Evolutionary conservation across 30 jellyfish, hydroid and myxozoan species (phyloP), one percentile per base, ranked within the genome.

Genomic region (Chrysaora quinquecirrha): DNA sequence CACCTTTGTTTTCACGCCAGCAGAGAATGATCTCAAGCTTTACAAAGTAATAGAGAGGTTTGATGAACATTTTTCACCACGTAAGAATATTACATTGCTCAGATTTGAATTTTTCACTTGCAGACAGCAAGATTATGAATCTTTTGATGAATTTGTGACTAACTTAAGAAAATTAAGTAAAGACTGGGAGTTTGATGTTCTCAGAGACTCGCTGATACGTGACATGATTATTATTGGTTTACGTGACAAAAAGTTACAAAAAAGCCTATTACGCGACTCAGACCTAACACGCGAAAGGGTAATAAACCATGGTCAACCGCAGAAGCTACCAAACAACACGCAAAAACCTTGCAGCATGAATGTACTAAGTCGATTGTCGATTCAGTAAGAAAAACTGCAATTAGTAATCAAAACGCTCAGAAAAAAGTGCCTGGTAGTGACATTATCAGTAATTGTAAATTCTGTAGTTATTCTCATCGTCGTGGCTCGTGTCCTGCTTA

Each of bases 131-230:
- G 90, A 61, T 7, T 27, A 52, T 12, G 74, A 78, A 63, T 2
- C 52, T 7, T 78, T 78, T 78, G 73, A 78, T 35, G 90, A 78
- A 31, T 78, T 60, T 34, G 31, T 16, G 34, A 78, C 90, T 28
- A 47, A 32, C 14, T 73, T 78, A 19, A 25, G 46, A 33, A 62
- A 35, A 60, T 33, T 60, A 1, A 64, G 85, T 47, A 75, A 29
- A 18, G 84, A 78, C 6, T 78, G 90, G 62, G 90, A 78, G 14
- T 78, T 78, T 61, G 90, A 76, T 49, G 68, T 4, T 3, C 84
- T 76, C 1, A 2, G 73, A 28, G 86, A 78, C 38, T 78, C 85
- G 4, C 46, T 78, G 22, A 61, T 64, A 28, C 62, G 64, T 19
- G 72, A 78, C 47, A 34, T 78, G 28, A 58, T 76, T 34, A 54